A percentile compares a stretch with the other conserved stretches of the same genome.
These are phyloP conservation scores for Odontamblyopus lacepedii DNA, from an alignment of 2,797 vertebrate species.

Conservation along the genomic window DNA sequence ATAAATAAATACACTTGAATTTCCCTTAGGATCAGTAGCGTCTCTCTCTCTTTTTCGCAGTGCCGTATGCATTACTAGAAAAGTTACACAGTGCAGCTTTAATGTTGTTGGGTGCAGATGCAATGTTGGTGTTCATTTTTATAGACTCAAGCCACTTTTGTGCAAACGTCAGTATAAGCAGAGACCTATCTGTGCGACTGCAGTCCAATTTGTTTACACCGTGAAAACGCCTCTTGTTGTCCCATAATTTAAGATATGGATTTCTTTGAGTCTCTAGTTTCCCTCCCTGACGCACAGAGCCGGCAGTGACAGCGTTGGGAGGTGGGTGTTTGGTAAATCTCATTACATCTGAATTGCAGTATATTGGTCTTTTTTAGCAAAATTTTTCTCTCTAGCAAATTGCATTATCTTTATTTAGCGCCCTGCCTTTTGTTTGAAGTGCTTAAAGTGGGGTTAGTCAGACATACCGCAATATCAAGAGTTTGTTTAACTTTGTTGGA, in stretches of 20 bases:
- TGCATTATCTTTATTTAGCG: conserved; percentile 28
- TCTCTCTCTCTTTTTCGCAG: no score
- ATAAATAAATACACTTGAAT: no score
- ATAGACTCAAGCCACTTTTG: background rate
- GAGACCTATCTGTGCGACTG: conserved; percentile 8
- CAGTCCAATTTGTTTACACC: conserved; percentile 20
- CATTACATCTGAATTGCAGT: conserved; percentile 50
- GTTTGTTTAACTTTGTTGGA: conserved; percentile 28
- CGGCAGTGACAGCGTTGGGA: conserved; percentile 26
- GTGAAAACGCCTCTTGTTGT: conserved; percentile 18
- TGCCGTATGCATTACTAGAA: no score
- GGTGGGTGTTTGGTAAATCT: conserved; percentile 46
- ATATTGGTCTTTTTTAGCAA: conserved; percentile 31
- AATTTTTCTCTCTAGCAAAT: conserved; percentile 39
- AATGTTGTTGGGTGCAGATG: no score
- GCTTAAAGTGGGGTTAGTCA: conserved; percentile 36
- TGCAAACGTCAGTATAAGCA: background rate
- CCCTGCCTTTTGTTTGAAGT: conserved; percentile 37
- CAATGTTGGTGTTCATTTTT: background rate
- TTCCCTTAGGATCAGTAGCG: no score
- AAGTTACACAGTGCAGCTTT: no score
- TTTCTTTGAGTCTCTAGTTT: conserved; percentile 23
- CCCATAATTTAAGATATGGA: conserved; percentile 1
- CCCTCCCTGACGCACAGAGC: background rate
- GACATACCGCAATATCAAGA: conserved; percentile 51